Base-by-base conservation (phyloP, 2,113 vertebrate genomes). In the Osmerus eperlanus region DNA sequence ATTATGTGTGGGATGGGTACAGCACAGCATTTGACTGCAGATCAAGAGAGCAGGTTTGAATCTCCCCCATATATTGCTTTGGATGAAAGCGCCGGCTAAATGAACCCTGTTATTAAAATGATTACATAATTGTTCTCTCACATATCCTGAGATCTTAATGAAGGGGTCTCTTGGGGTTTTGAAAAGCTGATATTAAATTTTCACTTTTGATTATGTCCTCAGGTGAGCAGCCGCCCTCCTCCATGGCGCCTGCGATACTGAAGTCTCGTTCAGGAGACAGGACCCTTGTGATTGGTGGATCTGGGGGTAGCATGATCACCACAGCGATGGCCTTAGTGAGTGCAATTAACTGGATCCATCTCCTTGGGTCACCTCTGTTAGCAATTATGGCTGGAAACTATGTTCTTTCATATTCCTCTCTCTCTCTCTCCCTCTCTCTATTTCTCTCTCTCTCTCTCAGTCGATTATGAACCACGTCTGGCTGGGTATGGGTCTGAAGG, bases 181-280 rank as follows among this genome's bases (percentile, higher is more conserved):
- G 41, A 47, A 47, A 47, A 47, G 41, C 41, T 47, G 41, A 47
- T 47, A 47, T 47, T 11, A 47, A 2, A 47, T 47, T 9, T 47
- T 47, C 41, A 47, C 41, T 47, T 47, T 47, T 47, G 41, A 47
- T 47, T 47, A 47, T 47, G 2, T 47, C 41, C 41, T 0, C 74
- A 97, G 97, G 95, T 3, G 94, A 97, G 75, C 92, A 88, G 61
- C 97, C 96, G 32, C 96, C 96, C 0, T 99, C 97, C 1, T 95
- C 94, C 28, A 98, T 98, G 96, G 85, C 87, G 3, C 97, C 97
- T 0, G 88, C 89, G 11, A 93, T 98, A 78, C 77, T 98, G 65
- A 73, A 94, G 70, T 91, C 91, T 25, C 23, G 71, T 64, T 87
- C 91, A 67, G 84, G 88, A 73, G 82, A 91, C 19, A 90, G 89